Base-by-base conservation (phyloP, 2,113 vertebrate genomes). In the Plotosus lineatus region DNA sequence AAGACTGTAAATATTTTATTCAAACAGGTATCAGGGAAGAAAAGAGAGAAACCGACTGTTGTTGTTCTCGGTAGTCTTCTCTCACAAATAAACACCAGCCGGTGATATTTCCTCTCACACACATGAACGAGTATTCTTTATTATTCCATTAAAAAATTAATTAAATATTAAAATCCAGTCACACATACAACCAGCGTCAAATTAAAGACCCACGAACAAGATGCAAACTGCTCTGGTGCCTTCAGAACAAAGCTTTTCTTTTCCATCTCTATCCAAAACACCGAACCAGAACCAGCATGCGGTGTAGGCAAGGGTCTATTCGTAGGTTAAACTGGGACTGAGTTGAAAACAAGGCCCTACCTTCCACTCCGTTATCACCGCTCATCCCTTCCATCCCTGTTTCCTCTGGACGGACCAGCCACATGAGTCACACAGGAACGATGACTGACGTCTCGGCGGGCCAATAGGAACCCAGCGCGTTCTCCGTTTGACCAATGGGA, bases 381-480 rank as follows among this genome's bases (percentile, higher is more conserved):
- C 75, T 72, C 71, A 79, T 51, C 60, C 80, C 84, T 84, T 86
- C 83, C 87, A 89, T 84, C 79, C 84, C 63, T 85, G 79, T 83
- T 86, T 87, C 50, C 78, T 85, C 68, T 50, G 7, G 23, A 56
- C 19, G 71, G 85, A 90, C 75, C 79, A 81, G 80, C 82, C 89
- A 89, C 89, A 86, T 79, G 82, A 87, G 83, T 89, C 87, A 88
- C 77, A 23, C 17, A 63, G 10, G 55, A 19, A 28, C 2, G 58
- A 68, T 80, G 85, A 88, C 5, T 40, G 88, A 88, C 65, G 12
- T 33, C 21, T 10, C 0, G 5, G 9, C 40, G 3, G 77, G 19
- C 89, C 88, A 92, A 91, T 90, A n/a, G 40, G 15, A 86, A 51
- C 28, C 23, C 55, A 48, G 83, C 63, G 81, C 78, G 85, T 44